Conservation (phyloP, 2,113 vertebrate species). For the Myrmecophaga tridactyla region DNA sequence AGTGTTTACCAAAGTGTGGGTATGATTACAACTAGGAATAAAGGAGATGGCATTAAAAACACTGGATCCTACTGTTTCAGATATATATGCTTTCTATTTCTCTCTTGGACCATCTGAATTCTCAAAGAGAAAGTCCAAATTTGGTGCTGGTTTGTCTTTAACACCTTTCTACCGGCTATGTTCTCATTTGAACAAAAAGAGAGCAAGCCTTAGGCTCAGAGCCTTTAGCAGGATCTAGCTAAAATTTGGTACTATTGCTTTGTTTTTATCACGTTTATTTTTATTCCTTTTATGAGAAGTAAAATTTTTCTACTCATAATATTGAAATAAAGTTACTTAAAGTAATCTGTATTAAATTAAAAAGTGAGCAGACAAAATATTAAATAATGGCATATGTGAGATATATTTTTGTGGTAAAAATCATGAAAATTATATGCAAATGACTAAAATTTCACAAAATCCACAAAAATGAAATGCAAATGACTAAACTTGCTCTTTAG, state of each 20-base stretch:
- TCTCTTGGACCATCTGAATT: not conserved
- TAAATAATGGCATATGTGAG: not conserved
- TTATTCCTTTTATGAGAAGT: not conserved
- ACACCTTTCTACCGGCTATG: not conserved
- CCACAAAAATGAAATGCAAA: not conserved
- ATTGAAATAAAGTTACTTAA: not conserved
- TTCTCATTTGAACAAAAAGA: not conserved
- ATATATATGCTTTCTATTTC: not conserved
- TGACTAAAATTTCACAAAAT: not conserved
- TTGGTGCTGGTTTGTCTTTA: not conserved
- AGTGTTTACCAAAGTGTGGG: not conserved
- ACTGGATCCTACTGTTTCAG: not conserved
- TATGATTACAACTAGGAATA: not conserved
- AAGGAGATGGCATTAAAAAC: not conserved
- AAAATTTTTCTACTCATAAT: not conserved
- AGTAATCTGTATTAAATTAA: not conserved
- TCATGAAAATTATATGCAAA: not conserved
- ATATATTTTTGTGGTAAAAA: not conserved
- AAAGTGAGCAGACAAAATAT: not conserved
- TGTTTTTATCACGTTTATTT: not conserved
- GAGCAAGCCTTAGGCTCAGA: not conserved
- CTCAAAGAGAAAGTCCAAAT: not conserved
- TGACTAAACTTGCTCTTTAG: not conserved
- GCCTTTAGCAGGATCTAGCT: not conserved
- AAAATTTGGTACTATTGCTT: not conserved